Evolutionary conservation across 2,888 invertebrate genomes (phyloP).

Genomic region (Leptinotarsa haldemani): DNA sequence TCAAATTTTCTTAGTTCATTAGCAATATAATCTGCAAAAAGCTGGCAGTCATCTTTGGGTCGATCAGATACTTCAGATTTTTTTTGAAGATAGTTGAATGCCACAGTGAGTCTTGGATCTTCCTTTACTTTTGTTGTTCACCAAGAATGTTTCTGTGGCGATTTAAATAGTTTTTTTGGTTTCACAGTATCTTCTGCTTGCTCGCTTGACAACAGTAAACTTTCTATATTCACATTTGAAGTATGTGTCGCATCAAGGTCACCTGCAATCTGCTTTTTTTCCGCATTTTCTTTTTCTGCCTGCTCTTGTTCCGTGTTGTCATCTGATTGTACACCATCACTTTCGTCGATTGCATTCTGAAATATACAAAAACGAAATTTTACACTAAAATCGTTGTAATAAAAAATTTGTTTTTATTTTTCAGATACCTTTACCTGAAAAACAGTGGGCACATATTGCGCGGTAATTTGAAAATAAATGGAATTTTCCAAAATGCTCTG

Average conservation of each 20-base stretch:
- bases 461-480: conserved; percentile 14
- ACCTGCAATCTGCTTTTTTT: conserved; percentile 21
- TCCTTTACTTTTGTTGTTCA: conserved; percentile 7
- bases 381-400: neutral
- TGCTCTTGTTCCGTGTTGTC: conserved; percentile 22
- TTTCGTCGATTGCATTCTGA: conserved; percentile 21
- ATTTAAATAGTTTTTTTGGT: conserved; percentile 4
- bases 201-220: neutral
- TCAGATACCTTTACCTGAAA: conserved; percentile 16
- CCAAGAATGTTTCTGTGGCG: neutral
- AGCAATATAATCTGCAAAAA: conserved; percentile 21
- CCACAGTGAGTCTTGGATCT: neutral
- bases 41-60: conserved; percentile 18
- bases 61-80: conserved; percentile 10
- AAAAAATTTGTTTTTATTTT: conserved; percentile 16
- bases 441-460: conserved; percentile 17
- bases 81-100: conserved; percentile 5
- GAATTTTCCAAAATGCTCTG: conserved; percentile 38
- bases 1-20: conserved; percentile 18
- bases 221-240: conserved; percentile 4
- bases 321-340: conserved; percentile 20
- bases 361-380: conserved; percentile 19
- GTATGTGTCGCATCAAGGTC: conserved; percentile 14
- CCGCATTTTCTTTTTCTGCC: conserved; percentile 17
- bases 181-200: conserved; percentile 2